Evolutionary conservation across 2,888 invertebrate species (phyloP).

Genomic region (Eilema depressum): DNA sequence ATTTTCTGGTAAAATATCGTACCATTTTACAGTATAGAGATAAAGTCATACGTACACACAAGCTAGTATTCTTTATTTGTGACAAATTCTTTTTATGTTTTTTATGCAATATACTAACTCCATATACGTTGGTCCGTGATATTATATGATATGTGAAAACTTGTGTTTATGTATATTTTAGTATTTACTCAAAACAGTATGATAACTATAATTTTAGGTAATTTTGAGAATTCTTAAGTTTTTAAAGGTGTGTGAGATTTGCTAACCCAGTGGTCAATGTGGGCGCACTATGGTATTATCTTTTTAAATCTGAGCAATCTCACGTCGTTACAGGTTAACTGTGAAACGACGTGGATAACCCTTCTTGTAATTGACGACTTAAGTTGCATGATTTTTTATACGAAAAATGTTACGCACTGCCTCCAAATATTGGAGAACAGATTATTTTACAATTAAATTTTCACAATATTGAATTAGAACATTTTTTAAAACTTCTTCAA

Average conservation of each 20-base stretch:
- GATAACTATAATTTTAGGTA: slow-evolving; percentile 12
- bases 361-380: neutral
- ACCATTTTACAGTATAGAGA: slow-evolving; percentile 1
- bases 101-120: slow-evolving; percentile 4
- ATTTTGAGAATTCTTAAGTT: slow-evolving; percentile 9
- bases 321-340: neutral
- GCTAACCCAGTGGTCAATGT: slow-evolving; percentile 5
- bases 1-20: neutral
- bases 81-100: slow-evolving; percentile 6
- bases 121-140: slow-evolving; percentile 11
- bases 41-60: slow-evolving; percentile 1
- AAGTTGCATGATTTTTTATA: slow-evolving; percentile 18
- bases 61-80: slow-evolving; percentile 7
- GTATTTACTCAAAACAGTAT: slow-evolving; percentile 12
- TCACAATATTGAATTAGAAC: slow-evolving; percentile 16
- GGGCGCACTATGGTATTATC: neutral
- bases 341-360: neutral
- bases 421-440: slow-evolving; percentile 8
- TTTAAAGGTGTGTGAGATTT: slow-evolving; percentile 3
- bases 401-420: slow-evolving; percentile 1
- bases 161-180: slow-evolving; percentile 22
- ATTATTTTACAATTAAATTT: slow-evolving; percentile 19
- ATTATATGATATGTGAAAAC: slow-evolving; percentile 12
- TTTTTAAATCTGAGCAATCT: neutral
- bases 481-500: slow-evolving; percentile 5